Conservation (phyloP, 2,797 vertebrate species). For the Pempheris klunzingeri region DNA sequence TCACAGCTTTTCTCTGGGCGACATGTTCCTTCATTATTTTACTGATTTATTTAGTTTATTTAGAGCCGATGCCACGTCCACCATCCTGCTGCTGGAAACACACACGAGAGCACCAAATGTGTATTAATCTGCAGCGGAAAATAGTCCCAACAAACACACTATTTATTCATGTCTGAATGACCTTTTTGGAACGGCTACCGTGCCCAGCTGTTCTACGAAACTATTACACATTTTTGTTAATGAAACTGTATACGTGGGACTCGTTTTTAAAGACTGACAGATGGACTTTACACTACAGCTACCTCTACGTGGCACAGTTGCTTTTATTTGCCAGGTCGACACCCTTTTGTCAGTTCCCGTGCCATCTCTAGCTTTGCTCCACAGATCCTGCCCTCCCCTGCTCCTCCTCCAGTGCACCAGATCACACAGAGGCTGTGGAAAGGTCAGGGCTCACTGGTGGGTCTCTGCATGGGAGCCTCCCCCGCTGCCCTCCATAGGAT, state of each 20-base stretch:
- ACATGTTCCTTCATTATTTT: background rate
- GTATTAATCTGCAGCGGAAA: background rate
- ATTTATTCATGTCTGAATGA: background rate
- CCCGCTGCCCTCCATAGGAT: slow-evolving; percentile 60
- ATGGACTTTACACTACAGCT: too few species aligned
- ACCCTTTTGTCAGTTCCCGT: slow-evolving; percentile 13
- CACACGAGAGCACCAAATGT: background rate
- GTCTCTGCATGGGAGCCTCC: slow-evolving; percentile 50
- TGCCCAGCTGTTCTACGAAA: background rate
- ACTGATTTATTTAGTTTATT: background rate
- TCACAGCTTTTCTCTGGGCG: background rate
- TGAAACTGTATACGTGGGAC: background rate
- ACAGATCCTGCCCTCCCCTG: slow-evolving; percentile 11
- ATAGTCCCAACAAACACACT: background rate
- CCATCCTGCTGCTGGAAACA: background rate
- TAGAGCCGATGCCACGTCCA: rapidly evolving
- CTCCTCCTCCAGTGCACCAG: slow-evolving; percentile 44
- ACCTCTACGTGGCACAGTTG: background rate
- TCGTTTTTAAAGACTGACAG: background rate
- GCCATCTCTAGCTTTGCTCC: slow-evolving; percentile 20
- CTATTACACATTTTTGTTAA: background rate
- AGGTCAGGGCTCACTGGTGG: slow-evolving; percentile 73
- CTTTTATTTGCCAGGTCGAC: slow-evolving; percentile 15
- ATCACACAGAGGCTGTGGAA: slow-evolving; percentile 64
- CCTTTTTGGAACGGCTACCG: background rate